Evolutionary conservation across 2,113 vertebrate species (phyloP), one percentile per base, ranked within the genome.

Genomic region (Lepidothrix coronata): DNA sequence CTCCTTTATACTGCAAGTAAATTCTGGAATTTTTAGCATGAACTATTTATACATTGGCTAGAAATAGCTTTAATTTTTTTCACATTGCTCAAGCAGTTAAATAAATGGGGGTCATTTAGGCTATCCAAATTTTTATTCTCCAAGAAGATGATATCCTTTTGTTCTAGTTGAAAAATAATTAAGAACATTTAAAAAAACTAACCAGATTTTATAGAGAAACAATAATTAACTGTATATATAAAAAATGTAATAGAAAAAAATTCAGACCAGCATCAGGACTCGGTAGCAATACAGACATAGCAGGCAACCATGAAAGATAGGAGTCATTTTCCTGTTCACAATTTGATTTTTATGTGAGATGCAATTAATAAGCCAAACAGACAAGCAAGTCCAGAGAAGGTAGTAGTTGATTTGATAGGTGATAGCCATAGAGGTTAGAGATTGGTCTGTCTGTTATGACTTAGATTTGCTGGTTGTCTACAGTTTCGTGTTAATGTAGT

Each of bases 11-110:
- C 82, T 94, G 35, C 63, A 91, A 83, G 33, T 91, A 73, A 70
- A 79, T 73, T 85, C 27, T 89, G 90, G 13, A 91, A 91, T 79
- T 88, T 96, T 96, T 78, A 75, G 82, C 11, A 81, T 95, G 21
- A 74, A 52, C 30, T 80, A 14, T 21, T 11, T 79, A 7, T 49
- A 54, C 14, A 13, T 77, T 87, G 44, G 54, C 51, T 93, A 62
- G 61, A 79, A 95, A 37, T 28, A 89, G 51, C 52, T 79, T 41
- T 48, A 25, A 25, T n/a, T 57, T 74, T 74, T 76, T 89, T 78
- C 5, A 27, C 68, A 31, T 46, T 73, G 35, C 24, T 88, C 22
- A 61, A 65, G 33, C 35, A 77, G 24, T 73, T 94, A 67, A 35
- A 52, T 51, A 48, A 49, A 33, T 7, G 49, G 52, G 15, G 10